Percentiles rank a stretch among this genome's conserved stretches.
Conservation (phyloP, 2,888 invertebrate species). For the Stenoptilia bipunctidactyla region DNA sequence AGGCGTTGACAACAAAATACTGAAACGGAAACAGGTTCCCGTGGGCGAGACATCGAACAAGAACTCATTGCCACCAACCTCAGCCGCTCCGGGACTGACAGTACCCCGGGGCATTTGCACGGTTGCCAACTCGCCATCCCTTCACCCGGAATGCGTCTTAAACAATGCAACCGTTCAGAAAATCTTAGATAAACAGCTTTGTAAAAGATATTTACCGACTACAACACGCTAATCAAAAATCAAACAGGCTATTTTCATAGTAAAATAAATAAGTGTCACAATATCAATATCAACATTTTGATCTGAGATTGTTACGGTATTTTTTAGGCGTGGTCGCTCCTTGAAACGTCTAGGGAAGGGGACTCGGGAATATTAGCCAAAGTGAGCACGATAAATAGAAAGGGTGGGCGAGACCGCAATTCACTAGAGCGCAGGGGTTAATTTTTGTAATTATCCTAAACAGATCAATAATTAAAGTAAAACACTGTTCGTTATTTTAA, state of each 20-base stretch:
- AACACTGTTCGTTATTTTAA: too few relatives aligned
- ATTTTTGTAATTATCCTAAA: neutral
- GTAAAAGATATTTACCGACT: too few relatives aligned
- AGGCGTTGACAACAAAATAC: conserved; percentile 24
- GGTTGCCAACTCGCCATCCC: conserved; percentile 2
- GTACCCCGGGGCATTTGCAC: conserved; percentile 8
- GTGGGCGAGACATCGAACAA: conserved; percentile 33
- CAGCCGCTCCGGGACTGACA: neutral
- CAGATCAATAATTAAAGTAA: too few relatives aligned
- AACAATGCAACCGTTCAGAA: neutral
- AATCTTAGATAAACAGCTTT: too few relatives aligned
- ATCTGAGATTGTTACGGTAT: too few relatives aligned
- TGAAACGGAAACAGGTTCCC: conserved; percentile 30
- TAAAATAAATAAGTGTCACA: too few relatives aligned
- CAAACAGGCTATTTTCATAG: too few relatives aligned
- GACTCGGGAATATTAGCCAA: neutral
- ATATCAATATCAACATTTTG: too few relatives aligned
- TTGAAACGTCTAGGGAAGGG: neutral
- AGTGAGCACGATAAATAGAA: neutral
- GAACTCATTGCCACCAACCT: neutral
- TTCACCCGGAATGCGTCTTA: neutral
- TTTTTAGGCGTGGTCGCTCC: neutral
- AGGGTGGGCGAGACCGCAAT: neutral
- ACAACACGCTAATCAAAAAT: too few relatives aligned
- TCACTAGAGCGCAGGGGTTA: neutral